These are phyloP conservation scores for Danaus chrysippus DNA, from an alignment of 2,888 invertebrate species.

Conservation along the genomic window DNA sequence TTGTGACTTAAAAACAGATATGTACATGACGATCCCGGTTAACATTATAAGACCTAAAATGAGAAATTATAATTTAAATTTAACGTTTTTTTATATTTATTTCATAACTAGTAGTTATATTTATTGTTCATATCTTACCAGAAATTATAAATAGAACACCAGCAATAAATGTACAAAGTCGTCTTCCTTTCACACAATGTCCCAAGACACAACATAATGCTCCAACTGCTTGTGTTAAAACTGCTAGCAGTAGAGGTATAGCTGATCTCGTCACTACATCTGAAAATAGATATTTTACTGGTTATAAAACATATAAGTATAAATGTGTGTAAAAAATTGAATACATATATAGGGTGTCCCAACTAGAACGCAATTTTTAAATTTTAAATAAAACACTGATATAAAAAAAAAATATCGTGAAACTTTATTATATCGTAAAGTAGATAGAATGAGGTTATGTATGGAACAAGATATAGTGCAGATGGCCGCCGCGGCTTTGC, in stretches of 20 bases:
- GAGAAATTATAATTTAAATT: constrained; percentile 12
- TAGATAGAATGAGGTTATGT: too few species aligned
- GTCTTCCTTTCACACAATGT: constrained; percentile 86
- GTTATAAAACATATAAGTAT: background rate
- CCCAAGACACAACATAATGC: constrained; percentile 90
- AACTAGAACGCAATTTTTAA: too few species aligned
- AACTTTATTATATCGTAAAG: too few species aligned
- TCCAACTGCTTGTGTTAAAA: constrained; percentile 86
- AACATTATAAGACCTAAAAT: constrained; percentile 91
- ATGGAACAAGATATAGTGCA: too few species aligned
- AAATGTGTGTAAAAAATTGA: too few species aligned
- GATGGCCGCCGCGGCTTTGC: too few species aligned
- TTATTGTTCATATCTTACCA: constrained; percentile 76
- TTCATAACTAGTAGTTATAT: background rate
- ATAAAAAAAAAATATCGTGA: too few species aligned
- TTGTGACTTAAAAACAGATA: constrained; percentile 94
- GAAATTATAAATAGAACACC: constrained; percentile 94
- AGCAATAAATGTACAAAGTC: constrained; percentile 90
- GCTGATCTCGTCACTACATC: constrained; percentile 93
- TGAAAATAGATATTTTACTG: constrained; percentile 57
- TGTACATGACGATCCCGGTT: constrained; percentile 94
- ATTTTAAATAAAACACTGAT: too few species aligned
- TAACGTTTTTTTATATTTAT: background rate
- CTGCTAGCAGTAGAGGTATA: constrained; percentile 88
- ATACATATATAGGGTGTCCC: too few species aligned